Evolutionary conservation across 2,113 vertebrate genomes (phyloP), one percentile per base, ranked within the genome.

Genomic region (Hippocampus guttulatus): DNA sequence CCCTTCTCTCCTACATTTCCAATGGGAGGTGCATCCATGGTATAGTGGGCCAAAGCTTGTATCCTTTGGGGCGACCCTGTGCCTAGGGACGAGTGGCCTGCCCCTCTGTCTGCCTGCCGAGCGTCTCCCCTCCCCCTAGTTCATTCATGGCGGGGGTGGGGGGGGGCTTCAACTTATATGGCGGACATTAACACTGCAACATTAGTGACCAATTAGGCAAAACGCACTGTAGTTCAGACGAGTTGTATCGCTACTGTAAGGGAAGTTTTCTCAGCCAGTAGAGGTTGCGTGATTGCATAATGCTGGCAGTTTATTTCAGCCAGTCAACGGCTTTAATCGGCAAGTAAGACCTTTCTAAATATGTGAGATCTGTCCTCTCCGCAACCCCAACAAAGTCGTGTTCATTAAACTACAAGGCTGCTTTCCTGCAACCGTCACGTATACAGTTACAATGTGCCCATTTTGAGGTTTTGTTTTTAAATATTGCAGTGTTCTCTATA

Each of bases 51-150:
- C 60, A 33, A 70, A 51, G 71, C 75, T 71, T 15, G 74, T 63
- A 69, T 78, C 80, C 86, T 78, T 78, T 79, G 70, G 78, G 83
- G 71, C 43, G 18, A 64, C 78, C 73, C 73, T 38, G 74, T 88
- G 85, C 87, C 88, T 89, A 86, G 89, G 86, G 85, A 90, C 85
- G 85, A 83, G 84, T 73, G 81, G 81, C 74, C 79, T 73, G 68
- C 70, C 74, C 67, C 73, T 23, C 74, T 63, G 86, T 81, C 81
- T 81, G 80, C 67, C 66, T 54, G 85, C 87, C 84, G 86, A 74
- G 75, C 69, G 2, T 64, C 25, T 33, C 64, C 77, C 76, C 79
- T 68, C 84, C 84, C 79, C 83, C 76, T 72, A 43, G 14, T 58
- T 47, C 14, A 38, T 33, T 33, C 63, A 41, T 64, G 67, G 40